Evolutionary conservation across 2,888 invertebrate genomes (phyloP).

Genomic region (Lycophotia porphyrea): DNA sequence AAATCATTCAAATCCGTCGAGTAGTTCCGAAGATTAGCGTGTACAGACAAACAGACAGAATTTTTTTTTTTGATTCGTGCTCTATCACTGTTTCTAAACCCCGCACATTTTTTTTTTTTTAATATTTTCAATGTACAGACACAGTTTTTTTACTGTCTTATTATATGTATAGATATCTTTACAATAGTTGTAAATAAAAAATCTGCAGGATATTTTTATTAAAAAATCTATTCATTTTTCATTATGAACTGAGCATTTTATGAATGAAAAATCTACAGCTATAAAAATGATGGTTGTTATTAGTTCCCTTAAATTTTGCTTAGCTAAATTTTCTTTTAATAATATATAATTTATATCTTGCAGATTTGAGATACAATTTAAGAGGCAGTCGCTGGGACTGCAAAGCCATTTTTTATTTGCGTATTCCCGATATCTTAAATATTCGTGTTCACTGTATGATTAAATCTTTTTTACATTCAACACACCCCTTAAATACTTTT

Average conservation of each 20-base stretch:
- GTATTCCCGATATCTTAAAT: neutral
- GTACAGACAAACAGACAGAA: too few species aligned
- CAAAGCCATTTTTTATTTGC: too few species aligned
- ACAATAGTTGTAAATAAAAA: conserved; percentile 12
- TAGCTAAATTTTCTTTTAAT: conserved; percentile 41
- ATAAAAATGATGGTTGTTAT: neutral
- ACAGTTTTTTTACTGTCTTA: too few species aligned
- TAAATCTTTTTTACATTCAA: neutral
- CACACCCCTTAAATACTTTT: neutral
- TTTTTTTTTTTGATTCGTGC: too few species aligned
- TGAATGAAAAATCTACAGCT: neutral
- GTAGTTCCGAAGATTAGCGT: too few species aligned
- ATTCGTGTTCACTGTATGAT: neutral
- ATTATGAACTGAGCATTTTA: neutral
- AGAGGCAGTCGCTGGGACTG: too few species aligned
- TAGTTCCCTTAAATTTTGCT: conserved; percentile 8
- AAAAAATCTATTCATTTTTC: conserved; percentile 1
- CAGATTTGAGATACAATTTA: too few species aligned
- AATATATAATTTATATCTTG: neutral
- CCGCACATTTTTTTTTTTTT: too few species aligned
- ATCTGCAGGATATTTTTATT: conserved; percentile 25
- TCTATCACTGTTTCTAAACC: too few species aligned
- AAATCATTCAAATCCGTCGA: too few species aligned
- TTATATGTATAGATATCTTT: too few species aligned
- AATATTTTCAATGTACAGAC: too few species aligned